A percentile compares a stretch with the other conserved stretches of the same genome.
Conservation (phyloP, 2,113 vertebrate species). For the Pelecanus crispus region DNA sequence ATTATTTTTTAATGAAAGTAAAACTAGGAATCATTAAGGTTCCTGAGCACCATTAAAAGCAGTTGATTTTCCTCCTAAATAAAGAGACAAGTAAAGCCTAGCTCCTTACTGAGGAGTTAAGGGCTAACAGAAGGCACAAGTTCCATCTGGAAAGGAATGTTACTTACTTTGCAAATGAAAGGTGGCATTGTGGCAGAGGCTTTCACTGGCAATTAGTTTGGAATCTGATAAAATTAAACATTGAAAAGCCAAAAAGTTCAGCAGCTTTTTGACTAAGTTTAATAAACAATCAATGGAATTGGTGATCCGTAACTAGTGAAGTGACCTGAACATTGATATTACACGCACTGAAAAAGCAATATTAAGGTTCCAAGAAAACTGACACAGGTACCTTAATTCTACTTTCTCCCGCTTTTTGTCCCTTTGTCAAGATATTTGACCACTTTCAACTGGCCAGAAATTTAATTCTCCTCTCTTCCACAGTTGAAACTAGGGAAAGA, state of each 20-base stretch:
- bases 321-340: not conserved
- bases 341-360: not conserved
- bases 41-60: not conserved
- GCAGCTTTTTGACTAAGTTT: not conserved
- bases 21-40: too few species aligned
- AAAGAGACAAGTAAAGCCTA: not conserved
- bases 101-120: not conserved
- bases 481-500: not conserved
- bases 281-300: not conserved
- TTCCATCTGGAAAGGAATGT: not conserved
- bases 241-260: not conserved
- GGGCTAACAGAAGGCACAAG: not conserved
- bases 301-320: not conserved
- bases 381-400: not conserved
- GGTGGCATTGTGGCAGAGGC: not conserved
- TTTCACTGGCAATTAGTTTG: not conserved
- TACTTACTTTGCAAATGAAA: not conserved
- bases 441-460: not conserved
- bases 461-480: not conserved
- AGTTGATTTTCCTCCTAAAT: not conserved
- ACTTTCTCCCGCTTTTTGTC: not conserved
- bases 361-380: not conserved
- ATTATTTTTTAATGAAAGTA: too few species aligned
- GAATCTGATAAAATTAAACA: not conserved
- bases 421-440: not conserved